Evolutionary conservation across 2,797 vertebrate genomes (phyloP).

Genomic region (Channa striata): DNA sequence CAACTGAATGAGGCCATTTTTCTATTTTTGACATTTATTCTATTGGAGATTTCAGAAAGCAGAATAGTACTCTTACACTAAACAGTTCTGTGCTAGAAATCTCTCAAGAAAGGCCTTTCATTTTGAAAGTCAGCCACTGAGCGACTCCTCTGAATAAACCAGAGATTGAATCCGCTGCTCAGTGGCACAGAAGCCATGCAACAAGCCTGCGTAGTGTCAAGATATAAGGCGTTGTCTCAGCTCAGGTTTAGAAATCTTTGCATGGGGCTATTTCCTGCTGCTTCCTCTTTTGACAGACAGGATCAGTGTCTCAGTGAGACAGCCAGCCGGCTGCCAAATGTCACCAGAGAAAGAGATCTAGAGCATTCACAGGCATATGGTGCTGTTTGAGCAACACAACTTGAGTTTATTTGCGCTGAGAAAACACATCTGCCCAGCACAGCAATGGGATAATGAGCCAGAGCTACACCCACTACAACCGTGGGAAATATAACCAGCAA

Average conservation of each 20-base stretch:
- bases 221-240: neutral
- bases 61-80: too few relatives aligned
- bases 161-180: neutral
- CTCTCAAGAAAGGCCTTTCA: neutral
- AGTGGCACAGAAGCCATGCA: neutral
- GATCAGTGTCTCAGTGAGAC: conserved; percentile 9
- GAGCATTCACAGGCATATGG: conserved; percentile 30
- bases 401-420: conserved; percentile 48
- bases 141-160: neutral
- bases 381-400: conserved; percentile 44
- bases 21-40: neutral
- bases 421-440: conserved; percentile 49
- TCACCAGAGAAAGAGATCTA: conserved; percentile 8
- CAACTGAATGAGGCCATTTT: conserved; percentile 6
- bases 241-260: neutral
- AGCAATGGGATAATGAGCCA: rapidly evolving
- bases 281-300: conserved; percentile 25
- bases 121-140: neutral
- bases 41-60: conserved; percentile 4
- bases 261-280: neutral
- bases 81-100: too few relatives aligned
- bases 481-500: neutral
- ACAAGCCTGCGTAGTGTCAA: neutral
- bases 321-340: neutral
- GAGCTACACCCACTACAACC: neutral